Evolutionary conservation across 2,113 vertebrate genomes (phyloP).

Genomic region (Hippocampus guttulatus): DNA sequence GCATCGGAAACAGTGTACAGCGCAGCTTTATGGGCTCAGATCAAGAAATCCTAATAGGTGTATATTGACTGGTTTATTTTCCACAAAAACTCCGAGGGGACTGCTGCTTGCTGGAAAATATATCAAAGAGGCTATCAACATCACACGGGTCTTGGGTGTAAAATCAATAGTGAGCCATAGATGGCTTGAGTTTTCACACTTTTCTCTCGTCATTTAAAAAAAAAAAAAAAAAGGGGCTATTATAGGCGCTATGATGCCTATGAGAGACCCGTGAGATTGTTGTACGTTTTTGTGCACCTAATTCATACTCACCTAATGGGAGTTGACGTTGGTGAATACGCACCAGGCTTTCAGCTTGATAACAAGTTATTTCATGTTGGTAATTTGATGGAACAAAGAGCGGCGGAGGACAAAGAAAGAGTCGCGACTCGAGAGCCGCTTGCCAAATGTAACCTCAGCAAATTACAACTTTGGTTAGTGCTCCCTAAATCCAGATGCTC

Average conservation of each 20-base stretch:
- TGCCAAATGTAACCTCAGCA: slow-evolving; percentile 44
- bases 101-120: slow-evolving; percentile 93
- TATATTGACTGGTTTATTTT: slow-evolving; percentile 94
- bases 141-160: slow-evolving; percentile 95
- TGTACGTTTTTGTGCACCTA: slow-evolving; percentile 63
- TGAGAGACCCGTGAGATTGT: slow-evolving; percentile 78
- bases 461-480: slow-evolving; percentile 38
- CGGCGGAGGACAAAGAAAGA: slow-evolving; percentile 6
- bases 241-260: slow-evolving; percentile 78
- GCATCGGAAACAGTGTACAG: slow-evolving; percentile 75
- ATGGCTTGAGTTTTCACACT: slow-evolving; percentile 99
- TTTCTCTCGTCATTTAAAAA: slow-evolving; percentile 96
- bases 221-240: slow-evolving; percentile 47
- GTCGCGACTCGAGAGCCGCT: slow-evolving; percentile 28
- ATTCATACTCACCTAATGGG: slow-evolving; percentile 35
- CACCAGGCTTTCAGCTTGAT: slow-evolving; percentile 10
- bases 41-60: slow-evolving; percentile 99
- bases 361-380: slow-evolving; percentile 29
- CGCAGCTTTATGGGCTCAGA: slow-evolving; percentile 97
- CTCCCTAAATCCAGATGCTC: slow-evolving; percentile 52
- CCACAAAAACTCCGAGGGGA: slow-evolving; percentile 87
- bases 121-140: slow-evolving; percentile 99
- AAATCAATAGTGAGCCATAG: slow-evolving; percentile 99
- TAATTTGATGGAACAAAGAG: slow-evolving; percentile 27
- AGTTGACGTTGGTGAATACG: slow-evolving; percentile 74